Percentiles rank a stretch among this genome's conserved stretches.
Conservation (phyloP, 1,140 invertebrate genomes). For the Papilio dardanus region DNA sequence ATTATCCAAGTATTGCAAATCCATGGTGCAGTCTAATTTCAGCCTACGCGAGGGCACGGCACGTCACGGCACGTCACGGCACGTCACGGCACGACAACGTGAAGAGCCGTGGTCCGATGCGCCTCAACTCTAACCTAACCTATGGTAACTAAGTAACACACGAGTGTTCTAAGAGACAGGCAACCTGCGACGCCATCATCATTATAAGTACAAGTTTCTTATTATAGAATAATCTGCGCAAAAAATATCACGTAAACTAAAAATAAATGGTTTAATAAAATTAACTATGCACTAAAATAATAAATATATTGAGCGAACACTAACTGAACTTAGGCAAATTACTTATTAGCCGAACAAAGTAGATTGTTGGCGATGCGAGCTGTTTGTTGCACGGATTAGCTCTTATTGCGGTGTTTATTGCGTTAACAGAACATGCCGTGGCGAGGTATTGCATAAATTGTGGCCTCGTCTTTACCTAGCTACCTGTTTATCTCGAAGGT, state of each 20-base stretch:
- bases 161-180: neutral
- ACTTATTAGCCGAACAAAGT: too few species aligned
- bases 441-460: too few species aligned
- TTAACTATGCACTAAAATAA: too few species aligned
- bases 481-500: too few species aligned
- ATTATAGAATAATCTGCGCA: neutral
- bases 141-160: neutral
- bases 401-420: too few species aligned
- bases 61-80: neutral
- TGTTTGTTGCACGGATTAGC: too few species aligned
- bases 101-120: neutral
- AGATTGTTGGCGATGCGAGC: too few species aligned
- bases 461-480: too few species aligned
- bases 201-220: slow-evolving; percentile 14
- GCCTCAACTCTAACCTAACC: neutral
- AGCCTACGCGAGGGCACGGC: neutral
- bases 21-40: neutral
- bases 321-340: too few species aligned
- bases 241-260: neutral
- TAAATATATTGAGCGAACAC: too few species aligned
- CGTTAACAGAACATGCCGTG: too few species aligned
- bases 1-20: slow-evolving; percentile 26
- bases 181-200: slow-evolving; percentile 23
- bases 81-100: neutral
- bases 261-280: neutral